Evolutionary conservation across 2,113 vertebrate species (phyloP).

Genomic region (Xerus inauris): DNA sequence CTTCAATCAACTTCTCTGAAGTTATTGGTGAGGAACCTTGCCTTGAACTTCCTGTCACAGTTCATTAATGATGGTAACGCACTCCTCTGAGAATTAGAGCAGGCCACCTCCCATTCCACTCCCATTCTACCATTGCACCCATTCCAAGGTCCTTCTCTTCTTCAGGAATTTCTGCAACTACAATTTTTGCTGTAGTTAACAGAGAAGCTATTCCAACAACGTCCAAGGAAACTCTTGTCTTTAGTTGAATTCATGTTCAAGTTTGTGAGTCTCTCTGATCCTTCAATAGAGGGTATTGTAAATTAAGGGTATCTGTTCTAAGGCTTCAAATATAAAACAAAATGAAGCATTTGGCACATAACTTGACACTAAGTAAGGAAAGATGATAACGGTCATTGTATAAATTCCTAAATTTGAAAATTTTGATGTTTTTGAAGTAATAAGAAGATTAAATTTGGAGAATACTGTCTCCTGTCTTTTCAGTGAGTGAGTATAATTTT

Average conservation of each 20-base stretch:
- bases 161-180: no score
- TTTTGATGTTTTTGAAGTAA: background rate
- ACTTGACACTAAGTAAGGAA: background rate
- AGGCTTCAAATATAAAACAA: constrained; percentile 5
- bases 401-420: background rate
- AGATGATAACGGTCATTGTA: background rate
- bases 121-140: no score
- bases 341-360: background rate
- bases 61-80: no score
- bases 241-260: background rate
- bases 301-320: background rate
- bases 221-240: background rate
- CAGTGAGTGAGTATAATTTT: background rate
- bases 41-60: no score
- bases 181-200: no score
- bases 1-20: no score
- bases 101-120: no score
- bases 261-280: background rate
- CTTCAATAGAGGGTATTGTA: background rate
- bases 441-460: background rate
- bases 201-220: no score
- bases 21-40: no score
- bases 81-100: no score
- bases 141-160: no score
- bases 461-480: background rate